These are phyloP conservation scores for Pecten maximus DNA, from an alignment of 2,888 invertebrate genomes.

Conservation along the genomic window DNA sequence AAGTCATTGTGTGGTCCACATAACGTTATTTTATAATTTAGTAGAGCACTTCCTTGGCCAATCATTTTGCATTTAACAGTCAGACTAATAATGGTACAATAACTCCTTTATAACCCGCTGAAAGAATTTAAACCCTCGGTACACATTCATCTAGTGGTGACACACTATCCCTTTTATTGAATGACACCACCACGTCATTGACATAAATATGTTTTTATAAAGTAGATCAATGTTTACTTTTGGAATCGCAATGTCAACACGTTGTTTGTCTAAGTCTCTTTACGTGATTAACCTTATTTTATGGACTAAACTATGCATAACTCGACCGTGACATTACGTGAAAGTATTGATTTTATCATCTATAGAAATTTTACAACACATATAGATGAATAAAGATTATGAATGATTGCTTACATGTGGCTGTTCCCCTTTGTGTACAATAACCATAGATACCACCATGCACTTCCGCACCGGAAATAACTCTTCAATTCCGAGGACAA, in stretches of 20 bases:
- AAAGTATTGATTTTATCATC: background rate
- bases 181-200: background rate
- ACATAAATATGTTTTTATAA: slow-evolving; percentile 13
- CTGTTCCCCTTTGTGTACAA: slow-evolving; percentile 55
- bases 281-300: background rate
- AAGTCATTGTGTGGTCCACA: background rate
- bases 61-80: background rate
- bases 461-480: slow-evolving; percentile 48
- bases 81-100: background rate
- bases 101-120: background rate
- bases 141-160: background rate
- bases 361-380: background rate
- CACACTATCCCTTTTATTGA: background rate
- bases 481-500: slow-evolving; percentile 40
- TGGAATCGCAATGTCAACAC: slow-evolving; percentile 27
- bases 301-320: background rate
- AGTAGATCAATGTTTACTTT: slow-evolving; percentile 32
- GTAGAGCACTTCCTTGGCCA: background rate
- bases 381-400: background rate
- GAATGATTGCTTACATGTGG: slow-evolving; percentile 31
- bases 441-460: slow-evolving; percentile 62
- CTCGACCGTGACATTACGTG: background rate
- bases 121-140: background rate
- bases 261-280: background rate
- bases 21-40: background rate